Percentiles rank a stretch among this genome's conserved stretches.
Conservation (phyloP, 1,140 invertebrate genomes). For the Achroia grisella region DNA sequence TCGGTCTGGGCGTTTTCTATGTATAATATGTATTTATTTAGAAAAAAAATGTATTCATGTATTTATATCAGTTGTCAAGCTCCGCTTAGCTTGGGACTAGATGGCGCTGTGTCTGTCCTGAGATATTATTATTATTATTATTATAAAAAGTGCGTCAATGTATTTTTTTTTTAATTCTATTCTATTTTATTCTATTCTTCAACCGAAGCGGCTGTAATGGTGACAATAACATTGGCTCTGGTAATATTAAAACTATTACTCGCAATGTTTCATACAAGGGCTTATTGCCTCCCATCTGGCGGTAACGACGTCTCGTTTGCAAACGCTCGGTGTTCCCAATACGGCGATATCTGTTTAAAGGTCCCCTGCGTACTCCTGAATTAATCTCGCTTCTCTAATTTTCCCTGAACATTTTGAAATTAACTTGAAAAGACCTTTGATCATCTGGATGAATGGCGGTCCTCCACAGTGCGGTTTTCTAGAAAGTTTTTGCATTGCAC, state of each 20-base stretch:
- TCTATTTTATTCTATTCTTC: not conserved
- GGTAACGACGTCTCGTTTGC: not conserved
- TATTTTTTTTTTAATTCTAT: not conserved
- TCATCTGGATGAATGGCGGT: too few relatives aligned
- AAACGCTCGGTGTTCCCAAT: constrained; percentile 4
- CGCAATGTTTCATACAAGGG: not conserved
- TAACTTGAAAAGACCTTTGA: not conserved
- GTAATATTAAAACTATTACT: not conserved
- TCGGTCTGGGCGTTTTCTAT: too few relatives aligned
- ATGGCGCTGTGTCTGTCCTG: too few relatives aligned
- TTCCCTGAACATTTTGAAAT: not conserved
- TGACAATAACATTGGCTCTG: not conserved
- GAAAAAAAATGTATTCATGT: too few relatives aligned
- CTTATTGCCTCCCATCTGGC: constrained; percentile 1
- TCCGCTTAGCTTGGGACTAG: too few relatives aligned
- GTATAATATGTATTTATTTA: too few relatives aligned
- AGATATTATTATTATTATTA: too few relatives aligned
- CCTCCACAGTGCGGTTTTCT: too few relatives aligned
- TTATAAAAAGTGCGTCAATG: not conserved
- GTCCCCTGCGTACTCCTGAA: too few relatives aligned
- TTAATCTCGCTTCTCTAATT: not conserved
- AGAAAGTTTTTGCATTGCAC: too few relatives aligned
- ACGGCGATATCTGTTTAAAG: not conserved
- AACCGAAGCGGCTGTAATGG: too few relatives aligned
- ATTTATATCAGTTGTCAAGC: too few relatives aligned